Evolutionary conservation across 2,797 vertebrate species (phyloP).

Genomic region (Chaunax sp.): DNA sequence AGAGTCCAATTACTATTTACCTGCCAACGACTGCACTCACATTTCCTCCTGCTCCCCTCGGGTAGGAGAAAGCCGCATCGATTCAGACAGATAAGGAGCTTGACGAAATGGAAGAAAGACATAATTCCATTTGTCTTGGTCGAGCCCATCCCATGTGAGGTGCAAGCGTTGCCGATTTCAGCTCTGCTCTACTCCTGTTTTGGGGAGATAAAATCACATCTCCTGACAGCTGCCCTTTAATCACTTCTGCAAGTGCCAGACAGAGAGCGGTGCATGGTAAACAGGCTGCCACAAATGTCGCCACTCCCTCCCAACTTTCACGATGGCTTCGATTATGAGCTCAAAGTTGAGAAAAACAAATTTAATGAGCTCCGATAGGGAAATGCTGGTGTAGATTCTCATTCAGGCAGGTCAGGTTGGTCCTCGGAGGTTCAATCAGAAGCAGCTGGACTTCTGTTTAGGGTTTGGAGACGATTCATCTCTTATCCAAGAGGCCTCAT

Average conservation of each 20-base stretch:
- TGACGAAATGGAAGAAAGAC: slow-evolving; percentile 71
- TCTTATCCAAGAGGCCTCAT: too few species aligned
- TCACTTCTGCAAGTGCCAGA: slow-evolving; percentile 66
- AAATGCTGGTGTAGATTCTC: neutral
- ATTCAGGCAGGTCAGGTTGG: too few species aligned
- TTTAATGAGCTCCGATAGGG: neutral
- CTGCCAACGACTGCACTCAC: slow-evolving; percentile 50
- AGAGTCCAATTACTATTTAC: slow-evolving; percentile 64
- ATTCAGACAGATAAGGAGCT: slow-evolving; percentile 75
- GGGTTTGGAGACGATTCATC: too few species aligned
- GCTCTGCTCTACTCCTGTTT: slow-evolving; percentile 75
- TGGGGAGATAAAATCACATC: slow-evolving; percentile 78
- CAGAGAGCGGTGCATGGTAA: slow-evolving; percentile 47
- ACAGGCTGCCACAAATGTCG: slow-evolving; percentile 25
- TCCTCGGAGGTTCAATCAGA: too few species aligned
- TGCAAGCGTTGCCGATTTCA: slow-evolving; percentile 73
- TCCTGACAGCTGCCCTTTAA: slow-evolving; percentile 80
- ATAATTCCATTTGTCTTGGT: slow-evolving; percentile 81
- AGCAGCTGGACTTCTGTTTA: too few species aligned
- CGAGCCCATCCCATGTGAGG: slow-evolving; percentile 65
- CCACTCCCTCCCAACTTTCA: slow-evolving; percentile 16
- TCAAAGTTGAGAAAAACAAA: neutral
- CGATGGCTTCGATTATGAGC: slow-evolving; percentile 5
- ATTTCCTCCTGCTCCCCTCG: slow-evolving; percentile 24
- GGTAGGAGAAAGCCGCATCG: slow-evolving; percentile 57